Percentiles rank a stretch among this genome's conserved stretches.
phyloP scores from a whole-genome alignment of 92 coral and sea anemone genomes.

The Umimayanthus kanabou region DNA sequence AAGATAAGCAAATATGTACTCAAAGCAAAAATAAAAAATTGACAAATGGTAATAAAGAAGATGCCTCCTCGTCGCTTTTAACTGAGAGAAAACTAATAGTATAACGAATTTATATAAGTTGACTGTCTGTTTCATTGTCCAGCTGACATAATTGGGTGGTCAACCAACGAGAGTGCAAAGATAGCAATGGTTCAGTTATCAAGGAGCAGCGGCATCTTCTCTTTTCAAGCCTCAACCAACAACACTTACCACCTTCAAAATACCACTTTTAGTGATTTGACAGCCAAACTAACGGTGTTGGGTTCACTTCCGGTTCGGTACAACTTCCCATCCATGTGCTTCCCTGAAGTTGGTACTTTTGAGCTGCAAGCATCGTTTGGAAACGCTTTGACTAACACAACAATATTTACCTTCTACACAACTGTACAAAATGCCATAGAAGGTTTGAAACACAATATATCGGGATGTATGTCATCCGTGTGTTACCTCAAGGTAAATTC shows the following conservation, averaged over 20 bases:
- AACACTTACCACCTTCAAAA: conserved; percentile 22
- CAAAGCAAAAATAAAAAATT: too few species aligned
- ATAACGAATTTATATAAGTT: too few species aligned
- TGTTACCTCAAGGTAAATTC: conserved; percentile 28
- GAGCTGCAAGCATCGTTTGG: conserved; percentile 5
- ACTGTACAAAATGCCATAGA: conserved; percentile 20
- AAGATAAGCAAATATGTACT: too few species aligned
- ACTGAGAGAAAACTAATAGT: too few species aligned
- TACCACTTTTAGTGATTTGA: neutral
- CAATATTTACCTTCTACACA: neutral
- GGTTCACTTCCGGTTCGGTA: conserved; percentile 24
- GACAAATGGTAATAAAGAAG: too few species aligned
- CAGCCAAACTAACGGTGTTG: conserved; percentile 20
- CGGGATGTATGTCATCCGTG: neutral
- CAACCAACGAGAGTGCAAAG: neutral
- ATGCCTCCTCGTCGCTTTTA: too few species aligned
- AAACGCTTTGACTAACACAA: neutral
- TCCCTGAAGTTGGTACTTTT: conserved; percentile 19
- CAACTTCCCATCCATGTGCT: conserved; percentile 23
- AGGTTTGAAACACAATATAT: conserved; percentile 2
- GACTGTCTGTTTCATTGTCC: neutral
- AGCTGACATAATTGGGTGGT: conserved; percentile 42
- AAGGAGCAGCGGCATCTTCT: neutral
- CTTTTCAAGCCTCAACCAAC: neutral
- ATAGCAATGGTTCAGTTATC: conserved; percentile 2